Evolutionary conservation across 2,797 vertebrate genomes (phyloP).

Genomic region (Agapornis canus): DNA sequence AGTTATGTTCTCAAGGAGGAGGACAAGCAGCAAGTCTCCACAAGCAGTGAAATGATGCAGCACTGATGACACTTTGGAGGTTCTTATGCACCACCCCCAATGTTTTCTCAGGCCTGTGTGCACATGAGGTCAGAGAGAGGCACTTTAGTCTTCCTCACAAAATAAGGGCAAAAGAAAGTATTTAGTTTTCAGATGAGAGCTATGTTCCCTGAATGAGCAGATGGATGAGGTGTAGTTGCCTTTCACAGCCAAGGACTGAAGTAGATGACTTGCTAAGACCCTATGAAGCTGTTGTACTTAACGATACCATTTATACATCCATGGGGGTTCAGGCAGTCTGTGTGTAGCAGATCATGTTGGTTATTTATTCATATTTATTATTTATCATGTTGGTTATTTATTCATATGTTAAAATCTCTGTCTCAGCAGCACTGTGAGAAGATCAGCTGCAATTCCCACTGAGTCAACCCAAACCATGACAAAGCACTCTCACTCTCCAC

Average conservation of each 20-base stretch:
- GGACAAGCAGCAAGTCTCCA: background rate
- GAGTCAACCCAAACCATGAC: conserved; percentile 20
- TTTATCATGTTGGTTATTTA: background rate
- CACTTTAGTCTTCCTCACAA: background rate
- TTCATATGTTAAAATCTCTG: background rate
- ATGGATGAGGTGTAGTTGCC: background rate
- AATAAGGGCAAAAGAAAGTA: background rate
- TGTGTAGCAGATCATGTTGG: background rate
- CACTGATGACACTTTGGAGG: background rate
- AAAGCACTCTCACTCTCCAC: background rate
- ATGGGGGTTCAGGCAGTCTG: background rate
- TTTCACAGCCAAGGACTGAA: background rate
- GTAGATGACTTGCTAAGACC: background rate
- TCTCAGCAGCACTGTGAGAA: background rate
- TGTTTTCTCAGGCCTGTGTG: background rate
- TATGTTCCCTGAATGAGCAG: background rate
- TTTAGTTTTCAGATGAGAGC: background rate
- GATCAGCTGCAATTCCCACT: background rate
- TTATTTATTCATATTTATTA: background rate
- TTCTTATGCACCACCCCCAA: background rate
- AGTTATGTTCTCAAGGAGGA: background rate
- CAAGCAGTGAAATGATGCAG: background rate
- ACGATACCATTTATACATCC: background rate
- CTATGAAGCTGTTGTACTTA: background rate
- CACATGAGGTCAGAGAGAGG: background rate